Conservation (phyloP, 2,797 vertebrate genomes). For the Morus bassanus region DNA sequence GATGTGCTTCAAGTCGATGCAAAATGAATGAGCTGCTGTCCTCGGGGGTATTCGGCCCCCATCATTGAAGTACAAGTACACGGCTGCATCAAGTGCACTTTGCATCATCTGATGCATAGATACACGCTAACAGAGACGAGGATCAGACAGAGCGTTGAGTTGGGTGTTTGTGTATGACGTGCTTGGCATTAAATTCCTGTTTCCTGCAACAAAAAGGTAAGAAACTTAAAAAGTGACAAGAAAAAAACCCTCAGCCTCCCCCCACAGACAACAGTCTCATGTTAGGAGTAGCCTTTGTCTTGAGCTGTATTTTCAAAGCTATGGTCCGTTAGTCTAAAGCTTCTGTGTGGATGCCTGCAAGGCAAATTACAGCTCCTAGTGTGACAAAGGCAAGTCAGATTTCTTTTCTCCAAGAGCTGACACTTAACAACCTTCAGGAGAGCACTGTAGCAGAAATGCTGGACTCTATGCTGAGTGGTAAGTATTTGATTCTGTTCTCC, state of each 20-base stretch:
- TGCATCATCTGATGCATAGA: slow-evolving; percentile 17
- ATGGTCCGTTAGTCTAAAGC: background rate
- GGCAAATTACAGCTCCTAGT: background rate
- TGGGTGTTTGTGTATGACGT: background rate
- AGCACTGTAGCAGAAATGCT: slow-evolving; percentile 1
- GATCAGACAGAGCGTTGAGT: slow-evolving; percentile 30
- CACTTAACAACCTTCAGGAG: slow-evolving; percentile 26
- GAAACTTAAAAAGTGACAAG: slow-evolving; percentile 21
- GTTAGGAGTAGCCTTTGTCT: slow-evolving; percentile 64
- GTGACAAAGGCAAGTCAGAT: slow-evolving; percentile 67
- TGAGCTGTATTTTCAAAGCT: slow-evolving; percentile 25
- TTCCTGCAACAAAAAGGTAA: slow-evolving; percentile 65
- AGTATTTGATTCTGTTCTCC: slow-evolving; percentile 16
- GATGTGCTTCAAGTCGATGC: slow-evolving; percentile 58
- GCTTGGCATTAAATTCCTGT: slow-evolving; percentile 35
- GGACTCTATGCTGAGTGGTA: background rate
- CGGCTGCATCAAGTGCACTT: slow-evolving; percentile 71
- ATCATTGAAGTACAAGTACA: slow-evolving; percentile 44
- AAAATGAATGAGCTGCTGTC: slow-evolving; percentile 73
- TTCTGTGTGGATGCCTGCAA: slow-evolving; percentile 4
- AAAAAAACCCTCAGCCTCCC: background rate
- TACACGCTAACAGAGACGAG: slow-evolving; percentile 17
- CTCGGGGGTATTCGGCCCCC: slow-evolving; percentile 27
- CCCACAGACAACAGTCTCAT: background rate
- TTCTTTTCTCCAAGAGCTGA: background rate